phyloP scores from a whole-genome alignment of 2,797 vertebrate genomes.

The Rhinatrema bivittatum region DNA sequence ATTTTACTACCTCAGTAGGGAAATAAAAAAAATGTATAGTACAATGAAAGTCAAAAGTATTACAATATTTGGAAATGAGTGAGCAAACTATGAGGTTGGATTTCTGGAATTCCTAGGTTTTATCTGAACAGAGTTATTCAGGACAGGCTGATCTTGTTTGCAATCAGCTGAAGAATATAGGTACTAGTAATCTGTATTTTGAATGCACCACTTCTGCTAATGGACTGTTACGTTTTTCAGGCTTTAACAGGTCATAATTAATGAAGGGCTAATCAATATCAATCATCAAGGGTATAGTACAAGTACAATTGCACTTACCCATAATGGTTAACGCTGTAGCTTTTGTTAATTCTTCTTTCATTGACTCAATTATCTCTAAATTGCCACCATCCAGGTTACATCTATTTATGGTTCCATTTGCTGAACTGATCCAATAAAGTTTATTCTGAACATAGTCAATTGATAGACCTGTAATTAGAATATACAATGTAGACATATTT shows the following conservation, averaged over 20 bases:
- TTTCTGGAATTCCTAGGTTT: too few relatives aligned
- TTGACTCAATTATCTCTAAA: constrained; percentile 89
- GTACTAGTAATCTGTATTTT: neutral
- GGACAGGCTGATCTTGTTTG: too few relatives aligned
- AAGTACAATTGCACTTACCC: constrained; percentile 75
- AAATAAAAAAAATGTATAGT: too few relatives aligned
- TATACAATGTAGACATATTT: constrained; percentile 20
- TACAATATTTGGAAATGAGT: too few relatives aligned
- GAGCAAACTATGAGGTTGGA: too few relatives aligned
- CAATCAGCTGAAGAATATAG: neutral
- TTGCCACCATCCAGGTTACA: constrained; percentile 90
- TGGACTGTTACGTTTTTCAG: constrained; percentile 13
- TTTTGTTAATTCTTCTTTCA: constrained; percentile 88
- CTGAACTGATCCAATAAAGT: constrained; percentile 96
- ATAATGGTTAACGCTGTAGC: constrained; percentile 94
- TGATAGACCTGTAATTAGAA: constrained; percentile 78
- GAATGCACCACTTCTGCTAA: neutral
- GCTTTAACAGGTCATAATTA: constrained; percentile 32
- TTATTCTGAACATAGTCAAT: constrained; percentile 89
- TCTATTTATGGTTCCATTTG: constrained; percentile 96
- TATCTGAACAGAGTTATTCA: too few relatives aligned
- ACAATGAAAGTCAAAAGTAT: too few relatives aligned
- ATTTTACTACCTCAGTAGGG: too few relatives aligned
- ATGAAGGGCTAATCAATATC: constrained; percentile 41
- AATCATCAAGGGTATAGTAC: constrained; percentile 29